Percentiles rank a stretch among this genome's conserved stretches.
These are phyloP conservation scores for Pocillopora verrucosa DNA, from an alignment of 64 coral and sea anemone genomes.

Conservation along the genomic window DNA sequence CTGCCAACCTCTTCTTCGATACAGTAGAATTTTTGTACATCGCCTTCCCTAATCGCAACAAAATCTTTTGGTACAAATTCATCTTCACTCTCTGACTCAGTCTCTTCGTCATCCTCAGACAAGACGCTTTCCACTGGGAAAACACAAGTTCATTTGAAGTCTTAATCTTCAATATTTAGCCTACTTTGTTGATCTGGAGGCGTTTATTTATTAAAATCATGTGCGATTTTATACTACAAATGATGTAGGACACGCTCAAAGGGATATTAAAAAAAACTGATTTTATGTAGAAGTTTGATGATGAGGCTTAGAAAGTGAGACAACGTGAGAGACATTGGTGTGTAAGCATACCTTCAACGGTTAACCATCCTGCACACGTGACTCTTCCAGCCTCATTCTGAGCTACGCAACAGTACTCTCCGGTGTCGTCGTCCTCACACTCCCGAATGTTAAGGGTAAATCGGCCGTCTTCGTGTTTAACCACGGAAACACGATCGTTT, in stretches of 20 bases:
- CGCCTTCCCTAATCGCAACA: slow-evolving; percentile 47
- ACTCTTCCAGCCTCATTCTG: slow-evolving; percentile 76
- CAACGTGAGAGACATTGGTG: neutral
- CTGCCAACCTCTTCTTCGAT: slow-evolving; percentile 70
- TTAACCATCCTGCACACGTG: slow-evolving; percentile 75
- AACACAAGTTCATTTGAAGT: neutral
- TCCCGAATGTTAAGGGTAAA: slow-evolving; percentile 67
- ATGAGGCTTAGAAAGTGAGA: neutral
- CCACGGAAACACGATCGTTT: slow-evolving; percentile 29
- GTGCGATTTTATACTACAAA: too few species aligned
- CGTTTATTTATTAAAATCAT: too few species aligned
- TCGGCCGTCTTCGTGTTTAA: slow-evolving; percentile 41
- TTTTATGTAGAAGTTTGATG: neutral
- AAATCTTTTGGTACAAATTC: slow-evolving; percentile 55
- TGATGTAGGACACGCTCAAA: too few species aligned
- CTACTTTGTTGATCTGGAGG: too few species aligned
- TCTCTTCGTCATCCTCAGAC: slow-evolving; percentile 69
- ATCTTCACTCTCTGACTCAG: slow-evolving; percentile 71
- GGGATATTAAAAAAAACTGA: neutral
- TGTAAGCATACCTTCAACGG: slow-evolving; percentile 66
- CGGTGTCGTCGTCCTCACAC: slow-evolving; percentile 83
- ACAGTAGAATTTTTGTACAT: slow-evolving; percentile 67
- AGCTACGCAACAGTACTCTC: slow-evolving; percentile 93
- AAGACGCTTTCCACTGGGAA: slow-evolving; percentile 60
- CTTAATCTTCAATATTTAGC: too few species aligned